Conservation (phyloP, 2,888 invertebrate genomes). For the Aspidapion aeneum region DNA sequence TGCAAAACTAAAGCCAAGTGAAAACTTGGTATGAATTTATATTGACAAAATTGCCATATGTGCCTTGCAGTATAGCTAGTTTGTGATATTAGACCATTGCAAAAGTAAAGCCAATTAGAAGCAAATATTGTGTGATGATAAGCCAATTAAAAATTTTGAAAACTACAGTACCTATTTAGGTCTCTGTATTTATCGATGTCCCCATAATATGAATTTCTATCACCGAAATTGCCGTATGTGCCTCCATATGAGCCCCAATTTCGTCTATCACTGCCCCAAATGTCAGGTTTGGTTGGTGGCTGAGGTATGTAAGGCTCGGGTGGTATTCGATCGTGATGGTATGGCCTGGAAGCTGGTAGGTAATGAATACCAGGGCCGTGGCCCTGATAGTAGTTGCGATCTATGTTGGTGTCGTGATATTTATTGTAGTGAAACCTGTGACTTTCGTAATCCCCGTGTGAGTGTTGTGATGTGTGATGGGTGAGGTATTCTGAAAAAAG, state of each 20-base stretch:
- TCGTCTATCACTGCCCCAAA: constrained; percentile 36
- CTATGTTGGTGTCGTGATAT: constrained; percentile 30
- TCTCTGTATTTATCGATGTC: neutral
- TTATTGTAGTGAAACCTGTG: constrained; percentile 32
- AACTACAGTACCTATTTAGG: neutral
- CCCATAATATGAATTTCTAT: constrained; percentile 25
- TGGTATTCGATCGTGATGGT: constrained; percentile 15
- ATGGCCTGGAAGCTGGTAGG: constrained; percentile 26
- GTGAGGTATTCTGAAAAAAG: constrained; percentile 39
- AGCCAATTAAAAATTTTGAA: neutral
- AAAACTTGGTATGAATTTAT: too few relatives aligned
- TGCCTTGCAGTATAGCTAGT: too few relatives aligned
- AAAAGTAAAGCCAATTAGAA: too few relatives aligned
- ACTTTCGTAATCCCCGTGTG: constrained; percentile 29
- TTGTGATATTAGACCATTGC: too few relatives aligned
- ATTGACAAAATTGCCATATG: too few relatives aligned
- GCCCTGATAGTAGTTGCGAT: constrained; percentile 24
- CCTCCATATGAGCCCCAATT: constrained; percentile 62
- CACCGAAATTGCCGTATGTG: constrained; percentile 51
- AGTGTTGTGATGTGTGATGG: constrained; percentile 34
- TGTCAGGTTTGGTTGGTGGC: constrained; percentile 21
- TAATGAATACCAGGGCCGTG: constrained; percentile 25
- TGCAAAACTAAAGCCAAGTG: too few relatives aligned
- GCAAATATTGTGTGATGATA: neutral
- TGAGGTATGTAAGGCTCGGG: constrained; percentile 35